Evolutionary conservation across 2,888 invertebrate species (phyloP), one percentile per base, ranked within the genome.

Genomic region (Sinopyrophorus schimmeli): DNA sequence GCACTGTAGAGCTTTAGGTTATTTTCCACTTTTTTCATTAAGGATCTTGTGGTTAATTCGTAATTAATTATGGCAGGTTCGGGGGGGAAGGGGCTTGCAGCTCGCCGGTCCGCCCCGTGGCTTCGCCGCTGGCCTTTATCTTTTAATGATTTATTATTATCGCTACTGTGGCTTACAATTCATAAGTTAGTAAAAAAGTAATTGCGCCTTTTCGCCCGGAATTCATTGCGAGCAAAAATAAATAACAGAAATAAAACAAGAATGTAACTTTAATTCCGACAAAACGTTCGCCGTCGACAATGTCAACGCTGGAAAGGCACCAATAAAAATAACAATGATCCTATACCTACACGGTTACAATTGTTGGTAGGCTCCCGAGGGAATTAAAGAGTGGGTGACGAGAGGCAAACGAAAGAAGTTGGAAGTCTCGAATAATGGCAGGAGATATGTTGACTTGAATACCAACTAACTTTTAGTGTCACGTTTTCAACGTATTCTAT

Each of bases 301-400:
- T 12, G 7, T 37, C 16, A 11, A 9, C 20, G 18, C n/a, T 24
- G 20, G 18, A 35, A 44, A 31, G 30, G 30, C 23, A 12, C 38
- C 46, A 37, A 46, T 38, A 38, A 46, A 46, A 46, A 38, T 46
- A 46, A 46, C 46, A 46, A 46, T 46, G 38, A 46, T 46, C 46
- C 23, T 39, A 46, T 38, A 46, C 38, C 38, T 46, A 46, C 42
- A 35, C 40, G 14, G 42, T 44, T 43, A 39, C 42, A 49, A 43
- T 49, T 43, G 39, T 49, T 49, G 26, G 32, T 32, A 26, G 32
- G 14, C 20, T 21, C 28, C 43, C 21, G 3, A 7, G 37, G 24
- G 43, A 31, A 17, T 42, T 31, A 20, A 28, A 20, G 18, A 41
- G 35, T 30, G 35, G 37, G 23, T 46, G 10, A 24, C 15, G 30